Base-by-base conservation (phyloP, 2,113 vertebrate species). In the Salminus brasiliensis region DNA sequence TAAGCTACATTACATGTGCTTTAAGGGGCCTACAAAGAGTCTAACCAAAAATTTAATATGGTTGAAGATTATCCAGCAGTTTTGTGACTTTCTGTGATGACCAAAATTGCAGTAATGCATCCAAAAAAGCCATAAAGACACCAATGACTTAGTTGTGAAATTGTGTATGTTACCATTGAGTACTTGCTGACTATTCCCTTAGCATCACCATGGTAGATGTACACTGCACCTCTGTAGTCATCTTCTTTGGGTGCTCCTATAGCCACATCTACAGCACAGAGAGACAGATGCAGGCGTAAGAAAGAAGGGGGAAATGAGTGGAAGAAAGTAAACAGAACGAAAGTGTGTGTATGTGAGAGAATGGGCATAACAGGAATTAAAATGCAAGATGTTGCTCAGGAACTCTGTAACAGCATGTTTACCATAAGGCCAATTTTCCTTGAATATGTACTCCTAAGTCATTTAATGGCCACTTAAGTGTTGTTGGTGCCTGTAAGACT, bases 201-300 rank as follows among this genome's bases (percentile, higher is more conserved):
- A 18, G 90, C 75, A 0, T 96, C 95, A 0, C 98, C 97, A 0
- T 99, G 98, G 78, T 98, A 99, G 88, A 99, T 96, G 62, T 98
- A 99, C 23, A 99, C 94, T 0, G 95, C 96, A 78, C 97, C 98
- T 0, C 85, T 34, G 30, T 95, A 97, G 85, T 98, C 95, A 0
- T 98, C 95, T 71, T 99, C 97, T 86, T 97, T 94, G 15, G 98
- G 97, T 0, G 98, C 97, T 21, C 97, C 97, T 71, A 99, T 92
- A 52, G 98, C 98, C 59, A 99, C 94, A 90, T 99, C 98, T 99
- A 85, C 41, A 52, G 86, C 45, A 62, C 81, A 68, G 34, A 66
- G 49, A 5, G 75, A 27, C 73, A 83, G 59, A 47, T 10, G 7
- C 0, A 78, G 60, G 34, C 43, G 81, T 60, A 39, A 78, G 55